Evolutionary conservation across 2,888 invertebrate genomes (phyloP), one percentile per base, ranked within the genome.

Genomic region (Parascotia fuliginaria): DNA sequence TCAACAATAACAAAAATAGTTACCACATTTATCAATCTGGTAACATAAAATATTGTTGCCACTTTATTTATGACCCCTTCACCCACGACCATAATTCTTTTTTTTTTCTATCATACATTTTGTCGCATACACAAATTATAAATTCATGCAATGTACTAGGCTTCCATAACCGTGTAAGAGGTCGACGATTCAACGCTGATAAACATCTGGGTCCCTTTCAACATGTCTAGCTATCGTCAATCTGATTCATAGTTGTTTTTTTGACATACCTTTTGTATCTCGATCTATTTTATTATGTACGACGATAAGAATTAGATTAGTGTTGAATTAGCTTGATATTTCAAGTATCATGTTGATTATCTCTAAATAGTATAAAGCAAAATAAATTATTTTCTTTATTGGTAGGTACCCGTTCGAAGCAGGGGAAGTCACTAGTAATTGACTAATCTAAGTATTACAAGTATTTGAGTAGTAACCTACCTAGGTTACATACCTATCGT

Each of bases 61-160:
- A 19, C 19, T 13, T 39, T 42, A 42, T 66, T 68, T 69, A 66
- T 49, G 65, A 61, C 47, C 46, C 48, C 40, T 40, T 68, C 68
- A 36, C 42, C 40, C 42, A 48, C 46, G 58, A 60, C 53, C 60
- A 60, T 63, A 32, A 49, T 63, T 63, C 37, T 33, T 44, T 60
- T 65, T 55, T 66, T 60, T 52, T 52, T 36, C 40, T 50, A 15
- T 50, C 48, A 43, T 40, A 34, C 42, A 59, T 58, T 58, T 60
- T 24, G 24, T 60, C 54, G 49, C 60, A 63, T 43, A 57, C n/a
- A n/a, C 62, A 66, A 74, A 85, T 86, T 85, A 83, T 77, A 80
- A 79, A 89, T 85, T 89, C 88, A 87, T 83, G 85, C 81, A 80
- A 79, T 79, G 85, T 87, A 88, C 85, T 81, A 89, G 86, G 87